These are phyloP conservation scores for Campylomormyrus numenius DNA, from an alignment of 2,113 vertebrate genomes.

Conservation along the genomic window DNA sequence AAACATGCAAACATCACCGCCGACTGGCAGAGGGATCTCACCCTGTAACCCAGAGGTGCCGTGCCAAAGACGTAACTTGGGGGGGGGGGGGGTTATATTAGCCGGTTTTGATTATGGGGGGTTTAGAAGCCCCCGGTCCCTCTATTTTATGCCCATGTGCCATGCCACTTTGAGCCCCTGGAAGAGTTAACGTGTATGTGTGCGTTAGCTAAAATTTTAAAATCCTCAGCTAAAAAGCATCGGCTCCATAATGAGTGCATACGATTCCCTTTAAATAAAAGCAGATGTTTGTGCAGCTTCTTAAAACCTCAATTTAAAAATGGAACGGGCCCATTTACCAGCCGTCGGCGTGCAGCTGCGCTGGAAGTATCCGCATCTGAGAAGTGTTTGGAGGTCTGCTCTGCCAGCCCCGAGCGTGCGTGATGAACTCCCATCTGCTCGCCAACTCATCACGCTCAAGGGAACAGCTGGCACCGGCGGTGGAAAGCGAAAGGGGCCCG, in stretches of 20 bases:
- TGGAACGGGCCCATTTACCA: background rate
- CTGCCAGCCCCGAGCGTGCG: background rate
- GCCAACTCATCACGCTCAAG: background rate
- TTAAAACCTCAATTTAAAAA: background rate
- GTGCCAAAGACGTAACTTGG: background rate
- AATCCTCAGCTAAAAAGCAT: background rate
- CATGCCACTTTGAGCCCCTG: background rate
- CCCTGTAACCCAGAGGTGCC: background rate
- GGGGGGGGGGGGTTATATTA: too few species aligned
- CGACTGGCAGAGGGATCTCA: background rate
- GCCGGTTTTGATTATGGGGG: too few species aligned
- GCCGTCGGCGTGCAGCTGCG: background rate
- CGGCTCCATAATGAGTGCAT: background rate
- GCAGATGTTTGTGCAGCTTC: background rate
- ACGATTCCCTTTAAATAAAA: background rate
- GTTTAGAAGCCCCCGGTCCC: too few species aligned
- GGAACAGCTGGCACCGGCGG: background rate
- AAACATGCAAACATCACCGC: background rate
- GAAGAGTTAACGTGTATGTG: background rate
- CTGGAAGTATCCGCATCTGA: background rate
- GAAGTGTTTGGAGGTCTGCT: background rate
- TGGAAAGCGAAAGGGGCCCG: background rate
- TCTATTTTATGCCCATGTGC: background rate
- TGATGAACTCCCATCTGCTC: background rate
- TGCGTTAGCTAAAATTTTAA: background rate